A percentile compares a stretch with the other conserved stretches of the same genome.
phyloP scores from a whole-genome alignment of 2,797 vertebrate species.

The Enteromius unitaeniatus region DNA sequence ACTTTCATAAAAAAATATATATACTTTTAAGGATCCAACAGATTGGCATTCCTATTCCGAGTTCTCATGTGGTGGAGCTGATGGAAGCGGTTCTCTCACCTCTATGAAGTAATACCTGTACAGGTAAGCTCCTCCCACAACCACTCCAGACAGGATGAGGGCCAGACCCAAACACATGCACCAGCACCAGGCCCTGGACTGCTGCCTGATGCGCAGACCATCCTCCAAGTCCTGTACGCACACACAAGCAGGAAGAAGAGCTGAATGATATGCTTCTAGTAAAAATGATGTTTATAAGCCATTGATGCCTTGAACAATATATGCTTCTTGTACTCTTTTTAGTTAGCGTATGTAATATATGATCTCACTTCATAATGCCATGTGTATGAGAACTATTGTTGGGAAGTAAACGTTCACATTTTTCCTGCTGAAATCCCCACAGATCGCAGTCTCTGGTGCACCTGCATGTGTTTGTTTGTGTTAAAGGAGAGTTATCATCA shows the following conservation, averaged over 20 bases:
- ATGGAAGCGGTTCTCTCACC: conserved; percentile 73
- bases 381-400: not conserved
- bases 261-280: no score
- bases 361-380: not conserved
- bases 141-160: conserved; percentile 92
- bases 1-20: no score
- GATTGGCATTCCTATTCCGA: not conserved
- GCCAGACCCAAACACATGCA: conserved; percentile 95
- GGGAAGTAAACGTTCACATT: not conserved
- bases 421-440: not conserved
- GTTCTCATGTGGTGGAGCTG: not conserved
- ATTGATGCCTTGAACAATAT: not conserved
- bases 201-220: conserved; percentile 77
- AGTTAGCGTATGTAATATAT: not conserved
- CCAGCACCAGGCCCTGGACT: conserved; percentile 94
- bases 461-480: not conserved
- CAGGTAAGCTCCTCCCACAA: conserved; percentile 92
- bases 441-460: not conserved
- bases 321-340: not conserved
- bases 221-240: conserved; percentile 86
- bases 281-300: not conserved
- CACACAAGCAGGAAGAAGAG: not conserved
- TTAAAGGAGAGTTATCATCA: not conserved
- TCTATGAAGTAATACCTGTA: conserved; percentile 87
- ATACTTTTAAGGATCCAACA: not conserved